Percentiles rank a stretch among this genome's conserved stretches.
Conservation (phyloP, 2,797 vertebrate genomes). For the Falco naumanni region DNA sequence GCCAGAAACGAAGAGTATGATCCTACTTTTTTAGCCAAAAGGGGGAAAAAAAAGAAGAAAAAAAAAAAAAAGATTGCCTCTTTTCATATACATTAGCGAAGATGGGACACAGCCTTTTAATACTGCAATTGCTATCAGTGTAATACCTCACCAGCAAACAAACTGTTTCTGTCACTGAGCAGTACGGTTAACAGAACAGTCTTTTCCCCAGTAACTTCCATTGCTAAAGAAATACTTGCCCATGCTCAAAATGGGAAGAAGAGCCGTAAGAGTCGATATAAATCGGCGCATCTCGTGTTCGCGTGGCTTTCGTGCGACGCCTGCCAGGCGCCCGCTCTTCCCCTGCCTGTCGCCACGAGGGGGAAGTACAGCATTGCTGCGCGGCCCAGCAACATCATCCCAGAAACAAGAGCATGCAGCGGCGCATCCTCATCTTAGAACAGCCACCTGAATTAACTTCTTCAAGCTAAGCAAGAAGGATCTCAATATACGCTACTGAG, state of each 20-base stretch:
- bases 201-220: background rate
- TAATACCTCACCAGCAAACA: background rate
- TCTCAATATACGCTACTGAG: accelerated
- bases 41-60: background rate
- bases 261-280: accelerated
- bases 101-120: background rate
- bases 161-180: background rate
- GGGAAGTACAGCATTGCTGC: constrained; percentile 15
- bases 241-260: accelerated
- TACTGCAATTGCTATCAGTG: no score
- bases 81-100: background rate
- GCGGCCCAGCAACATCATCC: background rate
- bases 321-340: background rate
- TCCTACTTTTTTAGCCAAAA: background rate
- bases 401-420: background rate
- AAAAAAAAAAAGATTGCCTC: background rate
- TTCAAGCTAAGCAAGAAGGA: background rate
- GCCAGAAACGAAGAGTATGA: accelerated
- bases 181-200: accelerated
- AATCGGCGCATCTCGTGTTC: accelerated
- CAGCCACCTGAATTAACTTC: background rate
- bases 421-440: background rate
- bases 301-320: no score
- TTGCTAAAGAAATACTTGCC: background rate
- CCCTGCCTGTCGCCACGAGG: constrained; percentile 41